Evolutionary conservation across 2,113 vertebrate species (phyloP), one percentile per base, ranked within the genome.

Genomic region (Catharus bicknelli): DNA sequence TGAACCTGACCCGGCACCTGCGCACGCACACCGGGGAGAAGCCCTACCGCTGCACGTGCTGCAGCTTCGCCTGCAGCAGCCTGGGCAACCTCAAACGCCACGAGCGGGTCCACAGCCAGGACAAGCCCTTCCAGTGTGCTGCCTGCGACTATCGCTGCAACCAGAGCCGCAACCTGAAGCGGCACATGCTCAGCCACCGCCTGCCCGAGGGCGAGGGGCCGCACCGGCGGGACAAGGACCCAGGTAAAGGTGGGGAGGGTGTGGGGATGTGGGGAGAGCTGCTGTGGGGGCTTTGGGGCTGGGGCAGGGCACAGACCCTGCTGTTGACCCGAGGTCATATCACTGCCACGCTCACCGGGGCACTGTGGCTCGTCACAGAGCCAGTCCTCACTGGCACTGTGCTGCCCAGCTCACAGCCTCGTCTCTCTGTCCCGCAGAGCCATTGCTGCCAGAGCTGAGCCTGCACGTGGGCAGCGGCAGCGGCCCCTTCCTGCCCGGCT

Each of bases 21-120:
- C 99, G 99, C 95, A 99, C 99, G 16, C 99, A 99, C 97, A 99
- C 99, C 0, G 99, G 99, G 62, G 99, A 99, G 96, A 99, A 99
- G 96, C 99, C 99, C n/a, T 99, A 99, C 97, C 98, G 98, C 95
- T 99, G 99, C 90, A 97, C 98, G 5, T 95, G 97, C 97, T 99
- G 99, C 97, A 97, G 98, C 57, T 99, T 99, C 5, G 99, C 99
- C 91, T 99, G 99, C 98, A 99, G 99, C 97, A 99, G 99, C 91
- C 98, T 99, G 58, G 99, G 99, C 93, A 99, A 99, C 97, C 98
- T 99, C 73, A 99, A 99, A 94, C 98, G 99, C 93, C 99, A 99
- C 75, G 98, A 99, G 95, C 98, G 99, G 30, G 98, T 99, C 97
- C 99, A 99, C 11, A 88, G 97, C 29, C 97, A 98, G 88, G 97